Evolutionary conservation across 2,797 vertebrate genomes (phyloP), one percentile per base, ranked within the genome.

Genomic region (Coracias cyanogaster): DNA sequence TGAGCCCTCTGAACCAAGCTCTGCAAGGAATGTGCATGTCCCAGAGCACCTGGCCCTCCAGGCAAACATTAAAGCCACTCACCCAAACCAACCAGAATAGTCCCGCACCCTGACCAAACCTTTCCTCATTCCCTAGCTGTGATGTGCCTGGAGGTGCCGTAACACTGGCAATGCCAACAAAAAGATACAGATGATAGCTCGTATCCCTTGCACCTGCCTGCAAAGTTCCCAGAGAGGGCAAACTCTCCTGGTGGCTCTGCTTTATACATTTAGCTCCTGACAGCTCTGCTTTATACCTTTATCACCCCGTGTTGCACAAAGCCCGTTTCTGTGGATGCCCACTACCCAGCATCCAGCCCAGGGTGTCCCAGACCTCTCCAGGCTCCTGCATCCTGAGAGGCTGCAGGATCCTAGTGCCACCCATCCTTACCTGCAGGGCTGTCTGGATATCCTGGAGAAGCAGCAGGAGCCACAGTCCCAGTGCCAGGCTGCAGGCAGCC

Each of bases 341-440:
- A 35, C 20, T 20, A n/a, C 33, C 55, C 28, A 8, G 5, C 45
- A 29, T 10, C 48, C 71, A 74, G 26, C 66, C 71, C 57, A 29
- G 8, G 9, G 6, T 57, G 12, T 5, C 51, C 46, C 51, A 89
- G 24, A 57, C 15, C 60, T 33, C 39, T 16, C 4, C 25, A 62
- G 46, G n/a, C 24, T 82, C 69, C 87, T 6, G 37, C 2, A 0
- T 35, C 48, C 73, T 4, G 14, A 11, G 21, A 66, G 15, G 18
- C 48, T 74, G 73, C 66, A 80, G 86, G 51, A 12, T 19, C 51
- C 21, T n/a, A 69, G 9, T 11, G 52, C 21, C 31, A 17, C 55
- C 24, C n/a, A 45, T 31, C 55, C 97, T 97, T 97, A 98, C 98
- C 98, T 97, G 96, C 0, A 94, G 96, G 69, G 73, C 85, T 78